Conservation (phyloP, 2,113 vertebrate species). For the Sphaerodactylus townsendi region DNA sequence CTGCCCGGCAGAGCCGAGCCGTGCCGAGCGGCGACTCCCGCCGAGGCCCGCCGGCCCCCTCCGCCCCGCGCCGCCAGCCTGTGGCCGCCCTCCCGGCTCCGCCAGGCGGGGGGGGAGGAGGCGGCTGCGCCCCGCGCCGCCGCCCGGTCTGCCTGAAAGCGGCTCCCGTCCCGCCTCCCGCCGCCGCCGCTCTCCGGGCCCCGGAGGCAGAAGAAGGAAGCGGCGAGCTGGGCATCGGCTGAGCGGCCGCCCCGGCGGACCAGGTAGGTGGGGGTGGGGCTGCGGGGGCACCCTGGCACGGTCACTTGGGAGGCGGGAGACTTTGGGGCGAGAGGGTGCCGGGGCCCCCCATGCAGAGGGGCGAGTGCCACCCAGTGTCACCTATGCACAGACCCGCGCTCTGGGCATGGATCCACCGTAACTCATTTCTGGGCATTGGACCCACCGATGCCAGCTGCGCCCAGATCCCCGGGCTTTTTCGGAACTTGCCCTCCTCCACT, state of each 20-base stretch:
- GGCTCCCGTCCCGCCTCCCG: neutral
- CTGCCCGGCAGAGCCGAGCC: neutral
- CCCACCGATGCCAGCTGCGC: too few species aligned
- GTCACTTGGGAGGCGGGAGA: too few species aligned
- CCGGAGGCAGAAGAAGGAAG: neutral
- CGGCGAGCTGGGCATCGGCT: neutral
- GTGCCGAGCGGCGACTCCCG: accelerated
- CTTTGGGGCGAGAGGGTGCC: too few species aligned
- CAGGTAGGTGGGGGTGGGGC: neutral
- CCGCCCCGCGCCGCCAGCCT: neutral
- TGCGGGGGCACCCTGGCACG: too few species aligned
- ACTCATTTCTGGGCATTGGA: too few species aligned
- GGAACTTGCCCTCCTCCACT: too few species aligned
- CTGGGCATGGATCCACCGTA: too few species aligned
- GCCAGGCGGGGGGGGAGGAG: neutral
- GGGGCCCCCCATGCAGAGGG: too few species aligned
- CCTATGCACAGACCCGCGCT: too few species aligned
- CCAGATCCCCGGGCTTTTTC: too few species aligned
- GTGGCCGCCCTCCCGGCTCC: neutral
- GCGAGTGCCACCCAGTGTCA: too few species aligned
- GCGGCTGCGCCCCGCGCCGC: neutral
- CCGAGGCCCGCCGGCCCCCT: accelerated
- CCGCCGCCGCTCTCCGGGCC: neutral
- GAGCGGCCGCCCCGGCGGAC: neutral
- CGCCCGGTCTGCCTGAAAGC: too few species aligned